Evolutionary conservation across 2,113 vertebrate species (phyloP).

Genomic region (Ovibos moschatus): DNA sequence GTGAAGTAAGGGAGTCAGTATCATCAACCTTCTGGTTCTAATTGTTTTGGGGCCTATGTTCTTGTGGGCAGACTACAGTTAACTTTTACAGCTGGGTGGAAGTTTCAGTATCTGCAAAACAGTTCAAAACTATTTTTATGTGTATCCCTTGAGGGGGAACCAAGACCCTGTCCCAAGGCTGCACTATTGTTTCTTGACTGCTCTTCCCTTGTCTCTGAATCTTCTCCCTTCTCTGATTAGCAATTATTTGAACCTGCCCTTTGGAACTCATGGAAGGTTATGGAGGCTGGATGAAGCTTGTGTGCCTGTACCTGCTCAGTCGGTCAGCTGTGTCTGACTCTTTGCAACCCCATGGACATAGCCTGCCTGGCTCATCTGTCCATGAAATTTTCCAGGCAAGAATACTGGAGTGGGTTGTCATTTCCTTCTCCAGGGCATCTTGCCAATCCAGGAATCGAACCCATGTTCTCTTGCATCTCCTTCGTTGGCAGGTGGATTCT

Average conservation of each 20-base stretch:
- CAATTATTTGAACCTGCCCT: background rate
- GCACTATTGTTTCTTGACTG: background rate
- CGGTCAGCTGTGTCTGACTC: background rate
- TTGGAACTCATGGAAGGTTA: background rate
- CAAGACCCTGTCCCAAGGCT: background rate
- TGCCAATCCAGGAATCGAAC: background rate
- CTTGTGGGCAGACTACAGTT: background rate
- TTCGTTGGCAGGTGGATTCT: background rate
- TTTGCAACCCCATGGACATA: background rate
- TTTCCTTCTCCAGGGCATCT: background rate
- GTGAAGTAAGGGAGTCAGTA: background rate
- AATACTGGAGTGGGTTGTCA: background rate
- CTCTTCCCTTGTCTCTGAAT: background rate
- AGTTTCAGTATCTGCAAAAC: background rate
- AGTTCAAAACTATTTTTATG: background rate
- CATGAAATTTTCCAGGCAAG: background rate
- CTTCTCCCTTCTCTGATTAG: background rate
- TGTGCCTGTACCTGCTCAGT: background rate
- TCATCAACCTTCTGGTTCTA: background rate
- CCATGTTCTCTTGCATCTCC: background rate
- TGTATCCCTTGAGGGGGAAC: background rate
- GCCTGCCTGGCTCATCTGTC: background rate
- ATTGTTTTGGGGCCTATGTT: fast-evolving
- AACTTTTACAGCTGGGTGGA: background rate
- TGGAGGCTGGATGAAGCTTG: background rate